Evolutionary conservation across 2,888 invertebrate genomes (phyloP), one percentile per base, ranked within the genome.

Genomic region (Acholoe squamosa): DNA sequence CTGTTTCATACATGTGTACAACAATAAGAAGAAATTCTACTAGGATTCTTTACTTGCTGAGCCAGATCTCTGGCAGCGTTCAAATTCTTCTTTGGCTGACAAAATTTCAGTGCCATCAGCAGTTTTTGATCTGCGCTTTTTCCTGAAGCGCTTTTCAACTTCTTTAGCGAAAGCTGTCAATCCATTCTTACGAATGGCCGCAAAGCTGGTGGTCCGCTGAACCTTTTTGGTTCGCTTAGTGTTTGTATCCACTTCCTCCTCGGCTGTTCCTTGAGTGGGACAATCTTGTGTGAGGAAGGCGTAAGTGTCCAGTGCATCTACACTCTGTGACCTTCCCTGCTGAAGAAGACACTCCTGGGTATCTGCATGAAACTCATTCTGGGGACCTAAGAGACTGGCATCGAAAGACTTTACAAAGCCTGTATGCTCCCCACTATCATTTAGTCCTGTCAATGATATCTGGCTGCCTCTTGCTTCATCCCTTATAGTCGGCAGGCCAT

Each of bases 141-240:
- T 90, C 34, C 84, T 51, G 86, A 90, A 90, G 52, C 90, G 54
- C 31, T 90, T 90, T 28, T 90, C 90, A 25, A 90, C 84, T 19
- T 90, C 90, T 71, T 86, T 90, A 5, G 90, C 90, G n/a, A 90
- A 61, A 43, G 90, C 90, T 3, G 84, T 84, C 3, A 90, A 67
- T 16, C 90, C 90, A 90, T 90, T 90, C 51, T 90, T 90, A 3
- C 76, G 71, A 28, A 90, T 67, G 22, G 67, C 90, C 19, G 90
- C 90, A 71, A 90, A 90, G 54, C 90, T 90, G 7, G 90, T 52
- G 61, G 84, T 84, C 31, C 90, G 25, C 61, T 84, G 84, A 22
- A 90, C 90, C 67, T 90, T 90, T 14, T 89, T 89, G 33, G 89
- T 76, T 52, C 89, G 22, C 43, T 89, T 67, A 52, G 54, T 52